Conservation (phyloP, 2,888 invertebrate species). For the Zygogramma bicolorata region DNA sequence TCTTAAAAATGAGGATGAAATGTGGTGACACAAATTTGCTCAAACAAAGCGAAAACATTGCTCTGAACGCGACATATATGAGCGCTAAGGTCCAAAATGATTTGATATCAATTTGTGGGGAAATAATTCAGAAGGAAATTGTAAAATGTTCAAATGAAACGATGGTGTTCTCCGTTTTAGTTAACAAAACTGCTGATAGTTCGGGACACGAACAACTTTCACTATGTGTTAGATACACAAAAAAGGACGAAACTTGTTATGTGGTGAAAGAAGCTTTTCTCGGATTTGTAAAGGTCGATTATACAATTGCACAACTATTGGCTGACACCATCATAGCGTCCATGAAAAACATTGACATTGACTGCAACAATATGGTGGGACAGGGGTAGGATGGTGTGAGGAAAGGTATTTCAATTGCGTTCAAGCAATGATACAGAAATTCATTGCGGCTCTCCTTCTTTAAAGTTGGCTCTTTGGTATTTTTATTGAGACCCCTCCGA, state of each 20-base stretch:
- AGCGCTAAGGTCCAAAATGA: too few species aligned
- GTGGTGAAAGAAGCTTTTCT: conserved; percentile 18
- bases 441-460: conserved; percentile 7
- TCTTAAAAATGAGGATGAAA: too few species aligned
- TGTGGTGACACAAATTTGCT: conserved; percentile 30
- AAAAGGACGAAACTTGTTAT: too few species aligned
- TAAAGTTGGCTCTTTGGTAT: conserved; percentile 7
- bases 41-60: conserved; percentile 27
- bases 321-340: conserved; percentile 4
- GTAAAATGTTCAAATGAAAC: too few species aligned
- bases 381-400: conserved; percentile 13
- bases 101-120: too few species aligned
- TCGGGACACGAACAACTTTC: conserved; percentile 52
- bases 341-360: too few species aligned
- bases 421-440: conserved; percentile 6
- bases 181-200: conserved; percentile 53
- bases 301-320: conserved; percentile 7
- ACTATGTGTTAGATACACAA: conserved; percentile 42
- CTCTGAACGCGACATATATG: too few species aligned
- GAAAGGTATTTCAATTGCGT: conserved; percentile 5
- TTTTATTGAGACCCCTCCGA: too few species aligned
- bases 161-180: too few species aligned
- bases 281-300: neutral
- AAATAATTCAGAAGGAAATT: too few species aligned
- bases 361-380: too few species aligned